Evolutionary conservation across 2,113 vertebrate genomes (phyloP).

Genomic region (Plestiodon gilberti): DNA sequence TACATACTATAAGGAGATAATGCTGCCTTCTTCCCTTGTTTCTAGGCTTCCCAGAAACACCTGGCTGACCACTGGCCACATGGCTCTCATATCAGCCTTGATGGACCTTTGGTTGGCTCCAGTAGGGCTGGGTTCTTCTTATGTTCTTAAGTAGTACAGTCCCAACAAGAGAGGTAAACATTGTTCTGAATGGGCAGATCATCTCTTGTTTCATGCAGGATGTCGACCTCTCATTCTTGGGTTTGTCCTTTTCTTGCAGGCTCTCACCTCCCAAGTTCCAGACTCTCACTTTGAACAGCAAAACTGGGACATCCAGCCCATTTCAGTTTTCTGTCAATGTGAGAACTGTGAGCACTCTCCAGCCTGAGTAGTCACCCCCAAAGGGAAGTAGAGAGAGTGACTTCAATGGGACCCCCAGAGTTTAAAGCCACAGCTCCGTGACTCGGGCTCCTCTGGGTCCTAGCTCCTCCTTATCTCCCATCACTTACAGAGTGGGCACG

Average conservation of each 20-base stretch:
- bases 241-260: too few species aligned
- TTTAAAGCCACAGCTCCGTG: background rate
- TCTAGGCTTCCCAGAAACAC: background rate
- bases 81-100: background rate
- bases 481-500: background rate
- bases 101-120: background rate
- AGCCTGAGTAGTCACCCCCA: background rate
- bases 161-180: background rate
- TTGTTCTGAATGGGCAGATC: too few species aligned
- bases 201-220: too few species aligned
- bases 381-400: background rate
- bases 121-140: background rate
- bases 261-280: too few species aligned
- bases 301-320: too few species aligned
- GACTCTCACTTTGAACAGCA: too few species aligned
- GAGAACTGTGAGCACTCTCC: too few species aligned
- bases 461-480: background rate
- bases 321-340: background rate
- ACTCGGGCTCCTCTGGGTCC: background rate
- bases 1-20: too few species aligned
- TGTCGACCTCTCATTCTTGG: too few species aligned
- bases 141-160: background rate
- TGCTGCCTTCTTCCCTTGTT: background rate
- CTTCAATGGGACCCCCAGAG: background rate
- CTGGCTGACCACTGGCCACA: too few species aligned